These are phyloP conservation scores for Macroramphosus scolopax DNA, from an alignment of 2,797 vertebrate species.

Conservation along the genomic window DNA sequence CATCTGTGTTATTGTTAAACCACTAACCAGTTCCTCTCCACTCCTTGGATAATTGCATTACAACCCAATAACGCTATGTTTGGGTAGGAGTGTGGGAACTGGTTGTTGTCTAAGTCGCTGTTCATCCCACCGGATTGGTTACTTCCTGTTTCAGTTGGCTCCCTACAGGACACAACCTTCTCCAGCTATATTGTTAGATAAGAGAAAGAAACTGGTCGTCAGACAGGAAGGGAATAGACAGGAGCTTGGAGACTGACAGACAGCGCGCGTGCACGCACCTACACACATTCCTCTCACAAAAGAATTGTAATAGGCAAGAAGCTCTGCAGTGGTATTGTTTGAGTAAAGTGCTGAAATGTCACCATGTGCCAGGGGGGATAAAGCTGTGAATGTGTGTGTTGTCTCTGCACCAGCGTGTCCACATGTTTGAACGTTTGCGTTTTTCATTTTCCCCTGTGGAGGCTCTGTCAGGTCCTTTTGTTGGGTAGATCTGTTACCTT, in stretches of 20 bases:
- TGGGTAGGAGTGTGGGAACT: slow-evolving; percentile 59
- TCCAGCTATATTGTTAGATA: slow-evolving; percentile 50
- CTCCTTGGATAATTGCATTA: slow-evolving; percentile 54
- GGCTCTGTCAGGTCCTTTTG: slow-evolving; percentile 46
- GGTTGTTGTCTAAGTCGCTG: slow-evolving; percentile 26
- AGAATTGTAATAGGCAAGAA: slow-evolving; percentile 16
- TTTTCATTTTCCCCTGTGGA: slow-evolving; percentile 18
- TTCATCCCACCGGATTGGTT: slow-evolving; percentile 45
- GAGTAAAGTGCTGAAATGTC: slow-evolving; percentile 60
- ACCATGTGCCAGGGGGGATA: slow-evolving; percentile 39
- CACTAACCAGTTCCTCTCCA: slow-evolving; percentile 19
- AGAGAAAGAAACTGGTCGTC: no score
- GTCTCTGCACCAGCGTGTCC: slow-evolving; percentile 4
- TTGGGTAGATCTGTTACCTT: slow-evolving; percentile 48
- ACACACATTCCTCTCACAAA: slow-evolving; percentile 17
- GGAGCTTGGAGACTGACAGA: slow-evolving; percentile 26
- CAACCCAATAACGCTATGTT: slow-evolving; percentile 47
- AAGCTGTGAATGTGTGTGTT: slow-evolving; percentile 31
- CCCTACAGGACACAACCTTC: slow-evolving; percentile 32
- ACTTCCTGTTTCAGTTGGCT: slow-evolving; percentile 57
- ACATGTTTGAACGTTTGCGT: no score
- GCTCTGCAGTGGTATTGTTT: slow-evolving; percentile 23
- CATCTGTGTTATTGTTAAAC: slow-evolving; percentile 17
- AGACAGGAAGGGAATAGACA: no score
- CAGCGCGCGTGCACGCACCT: no score